phyloP scores from a whole-genome alignment of 2,113 vertebrate genomes.

The Oreocharis arfaki region DNA sequence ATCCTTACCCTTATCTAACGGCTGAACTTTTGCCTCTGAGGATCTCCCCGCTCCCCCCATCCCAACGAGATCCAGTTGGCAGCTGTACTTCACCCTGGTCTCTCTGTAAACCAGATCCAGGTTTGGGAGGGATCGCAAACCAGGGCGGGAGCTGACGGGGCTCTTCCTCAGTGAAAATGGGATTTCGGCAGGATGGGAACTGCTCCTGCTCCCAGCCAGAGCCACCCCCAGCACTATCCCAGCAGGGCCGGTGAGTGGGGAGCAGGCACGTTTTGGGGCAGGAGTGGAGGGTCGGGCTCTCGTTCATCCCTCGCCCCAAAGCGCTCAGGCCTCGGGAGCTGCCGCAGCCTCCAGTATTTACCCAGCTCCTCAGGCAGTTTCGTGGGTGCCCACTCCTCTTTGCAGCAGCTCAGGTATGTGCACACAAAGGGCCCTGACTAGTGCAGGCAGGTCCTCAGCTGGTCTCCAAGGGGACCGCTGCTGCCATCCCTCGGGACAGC shows the following conservation, averaged over 20 bases:
- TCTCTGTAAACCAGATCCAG: not conserved
- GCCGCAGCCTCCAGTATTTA: not conserved
- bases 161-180: not conserved
- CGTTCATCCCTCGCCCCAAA: accelerated
- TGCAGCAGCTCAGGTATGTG: conserved; percentile 20
- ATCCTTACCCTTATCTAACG: not conserved
- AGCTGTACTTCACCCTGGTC: accelerated
- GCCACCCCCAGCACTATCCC: accelerated
- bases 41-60: not conserved
- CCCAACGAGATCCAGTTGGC: accelerated
- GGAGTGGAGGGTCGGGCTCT: not conserved
- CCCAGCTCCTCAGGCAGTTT: not conserved
- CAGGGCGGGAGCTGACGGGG: accelerated
- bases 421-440: not conserved
- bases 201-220: accelerated
- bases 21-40: conserved; percentile 39
- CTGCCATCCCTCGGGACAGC: not conserved
- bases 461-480: not conserved
- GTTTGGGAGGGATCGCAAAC: not conserved
- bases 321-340: not conserved
- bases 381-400: not conserved
- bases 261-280: accelerated
- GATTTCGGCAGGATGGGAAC: not conserved
- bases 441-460: not conserved
- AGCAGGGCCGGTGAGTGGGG: not conserved